Evolutionary conservation across 1,140 invertebrate genomes (phyloP), one percentile per base, ranked within the genome.

Genomic region (Periplaneta americana): DNA sequence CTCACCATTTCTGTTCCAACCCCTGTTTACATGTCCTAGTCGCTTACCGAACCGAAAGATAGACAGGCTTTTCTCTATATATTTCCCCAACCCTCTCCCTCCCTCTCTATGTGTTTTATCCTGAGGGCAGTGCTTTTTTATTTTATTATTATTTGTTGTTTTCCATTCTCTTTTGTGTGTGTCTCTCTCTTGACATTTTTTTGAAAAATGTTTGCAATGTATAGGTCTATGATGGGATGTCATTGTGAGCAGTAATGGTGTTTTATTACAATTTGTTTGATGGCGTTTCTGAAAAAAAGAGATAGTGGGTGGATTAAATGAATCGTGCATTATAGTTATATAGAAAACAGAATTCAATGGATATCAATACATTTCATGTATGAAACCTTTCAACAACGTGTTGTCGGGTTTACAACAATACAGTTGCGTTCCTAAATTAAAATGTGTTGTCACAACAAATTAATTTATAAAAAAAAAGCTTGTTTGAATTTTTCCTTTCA

Each of bases 201-300:
- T 66, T 66, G 48, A 78, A 78, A 78, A 78, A 39, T 48, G 77
- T 78, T 36, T 37, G 77, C 39, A 37, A 78, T 78, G 77, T 78
- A 34, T 48, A 78, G 77, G 34, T 78, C 39, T 78, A 36, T 11
- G 35, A 78, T 37, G 77, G 35, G 77, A 78, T 37, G 77, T 78
- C 77, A 78, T 37, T 78, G 77, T 37, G 39, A 37, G 77, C 32
- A 78, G 39, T 37, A 78, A 78, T 78, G 77, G 77, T 78, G 77
- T 78, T 78, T 78, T 78, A 78, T 78, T 78, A 78, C 77, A 78
- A 48, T 78, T 78, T 48, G 77, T 78, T 39, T 78, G 77, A 78
- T 78, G 77, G 77, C 35, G 77, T 37, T 78, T 48, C 39, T 34
- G 34, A 37, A 37, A 78, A 78, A 78, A 48, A 78, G 77, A 66